Base-by-base conservation (phyloP, 2,888 invertebrate species). In the Boloria selene region DNA sequence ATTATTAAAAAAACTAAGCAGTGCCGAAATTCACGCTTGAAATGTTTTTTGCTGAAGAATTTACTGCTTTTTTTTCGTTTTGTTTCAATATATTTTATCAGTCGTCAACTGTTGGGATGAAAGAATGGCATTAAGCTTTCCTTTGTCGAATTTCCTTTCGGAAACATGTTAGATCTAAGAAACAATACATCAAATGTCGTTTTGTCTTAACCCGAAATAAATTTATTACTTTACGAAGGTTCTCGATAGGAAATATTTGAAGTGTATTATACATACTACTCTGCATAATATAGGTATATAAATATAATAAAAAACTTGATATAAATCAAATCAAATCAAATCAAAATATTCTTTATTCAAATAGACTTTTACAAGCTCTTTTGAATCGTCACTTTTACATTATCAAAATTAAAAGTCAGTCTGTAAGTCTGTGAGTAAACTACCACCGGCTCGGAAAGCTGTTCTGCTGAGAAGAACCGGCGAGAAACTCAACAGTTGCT, bases 41-140 rank as follows among this genome's bases (percentile, higher is more conserved):
- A 26, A 64, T 50, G 22, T 50, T 16, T 66, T 51, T 50, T 51
- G 31, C 58, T 18, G 47, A 61, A 63, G 60, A 42, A 53, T 64
- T 60, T 26, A 58, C 31, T 58, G 56, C 50, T 54, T 61, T 45
- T 26, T 68, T 68, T 45, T 22, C 54, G 62, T 67, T 67, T 65
- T 52, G 59, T 59, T 63, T 59, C 65, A 65, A 70, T 70, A 70
- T 65, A 68, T 68, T 68, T 65, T 63, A 68, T 65, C 68, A 69
- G 61, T 63, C 58, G 64, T 60, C 68, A 68, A 64, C 62, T 63
- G 51, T 63, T 66, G 67, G 64, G 69, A 70, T 66, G 72, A 73
- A 71, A 70, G 72, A 75, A 74, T 72, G 65, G 70, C 67, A 71
- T 73, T 73, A 71, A 67, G 68, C 61, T 70, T 64, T 68, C 69